A percentile compares a stretch with the other conserved stretches of the same genome.
These are phyloP conservation scores for Vannuccia rotundouncinata DNA, from an alignment of 2,888 invertebrate species.

Conservation along the genomic window DNA sequence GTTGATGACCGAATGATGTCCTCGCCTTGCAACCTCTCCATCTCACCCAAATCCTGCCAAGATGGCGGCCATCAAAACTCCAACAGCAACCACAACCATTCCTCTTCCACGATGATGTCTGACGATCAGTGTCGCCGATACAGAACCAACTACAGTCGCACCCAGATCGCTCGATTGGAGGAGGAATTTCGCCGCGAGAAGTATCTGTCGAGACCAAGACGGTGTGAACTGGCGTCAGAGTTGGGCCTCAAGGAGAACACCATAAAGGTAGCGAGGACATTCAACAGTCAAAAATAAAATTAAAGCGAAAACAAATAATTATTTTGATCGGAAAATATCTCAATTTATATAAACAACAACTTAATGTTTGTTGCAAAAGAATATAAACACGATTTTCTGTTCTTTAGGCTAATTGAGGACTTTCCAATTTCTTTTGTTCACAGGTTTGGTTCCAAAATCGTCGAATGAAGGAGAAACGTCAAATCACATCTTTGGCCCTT, in stretches of 20 bases:
- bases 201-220: conserved; percentile 27
- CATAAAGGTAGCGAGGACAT: conserved; percentile 13
- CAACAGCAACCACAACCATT: not conserved
- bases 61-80: not conserved
- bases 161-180: conserved; percentile 31
- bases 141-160: conserved; percentile 30
- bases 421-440: conserved; percentile 1
- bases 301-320: too few species aligned
- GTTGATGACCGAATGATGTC: not conserved
- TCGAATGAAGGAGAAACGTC: conserved; percentile 37
- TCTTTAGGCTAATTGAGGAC: too few species aligned
- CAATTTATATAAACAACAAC: too few species aligned
- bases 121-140: conserved; percentile 31
- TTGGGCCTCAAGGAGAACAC: conserved; percentile 33
- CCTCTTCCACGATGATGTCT: not conserved
- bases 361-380: too few species aligned
- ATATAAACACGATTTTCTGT: too few species aligned
- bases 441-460: conserved; percentile 37
- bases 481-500: conserved; percentile 29
- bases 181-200: conserved; percentile 33
- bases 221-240: conserved; percentile 31
- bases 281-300: not conserved
- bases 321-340: too few species aligned
- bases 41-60: conserved; percentile 7
- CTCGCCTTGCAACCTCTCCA: not conserved